Evolutionary conservation across 2,113 vertebrate species (phyloP).

Genomic region (Sturnus vulgaris): DNA sequence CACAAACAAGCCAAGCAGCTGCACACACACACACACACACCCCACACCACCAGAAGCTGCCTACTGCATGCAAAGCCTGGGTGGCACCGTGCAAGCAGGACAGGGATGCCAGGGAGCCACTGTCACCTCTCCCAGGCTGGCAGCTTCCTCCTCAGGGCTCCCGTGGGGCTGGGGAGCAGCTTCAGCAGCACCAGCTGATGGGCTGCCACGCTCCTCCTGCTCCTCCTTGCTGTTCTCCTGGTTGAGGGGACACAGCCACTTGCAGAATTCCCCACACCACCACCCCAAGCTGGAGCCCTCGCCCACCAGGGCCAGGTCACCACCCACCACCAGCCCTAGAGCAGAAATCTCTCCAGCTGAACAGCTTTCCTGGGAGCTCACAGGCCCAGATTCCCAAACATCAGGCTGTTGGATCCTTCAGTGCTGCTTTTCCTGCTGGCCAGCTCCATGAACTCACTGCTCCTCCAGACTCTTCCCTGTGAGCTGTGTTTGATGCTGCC

Average conservation of each 20-base stretch:
- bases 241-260: background rate
- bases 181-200: slow-evolving; percentile 69
- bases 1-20: background rate
- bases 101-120: background rate
- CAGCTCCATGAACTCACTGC: accelerated
- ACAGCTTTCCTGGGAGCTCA: background rate
- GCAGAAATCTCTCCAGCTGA: background rate
- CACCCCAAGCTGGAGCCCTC: accelerated
- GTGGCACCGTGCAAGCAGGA: background rate
- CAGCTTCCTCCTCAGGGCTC: slow-evolving; percentile 69
- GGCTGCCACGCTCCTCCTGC: background rate
- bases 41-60: background rate
- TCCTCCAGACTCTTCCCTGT: background rate
- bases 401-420: background rate
- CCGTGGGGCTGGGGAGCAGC: slow-evolving; percentile 67
- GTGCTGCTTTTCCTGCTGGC: background rate
- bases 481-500: accelerated
- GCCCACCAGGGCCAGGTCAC: too few relatives aligned
- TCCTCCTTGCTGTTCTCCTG: slow-evolving; percentile 72
- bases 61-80: background rate
- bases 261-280: background rate
- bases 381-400: background rate
- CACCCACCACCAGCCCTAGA: background rate
- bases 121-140: slow-evolving; percentile 63
- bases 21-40: background rate